Evolutionary conservation across 2,888 invertebrate species (phyloP), one percentile per base, ranked within the genome.

Genomic region (Branchipolynoe longqiensis): DNA sequence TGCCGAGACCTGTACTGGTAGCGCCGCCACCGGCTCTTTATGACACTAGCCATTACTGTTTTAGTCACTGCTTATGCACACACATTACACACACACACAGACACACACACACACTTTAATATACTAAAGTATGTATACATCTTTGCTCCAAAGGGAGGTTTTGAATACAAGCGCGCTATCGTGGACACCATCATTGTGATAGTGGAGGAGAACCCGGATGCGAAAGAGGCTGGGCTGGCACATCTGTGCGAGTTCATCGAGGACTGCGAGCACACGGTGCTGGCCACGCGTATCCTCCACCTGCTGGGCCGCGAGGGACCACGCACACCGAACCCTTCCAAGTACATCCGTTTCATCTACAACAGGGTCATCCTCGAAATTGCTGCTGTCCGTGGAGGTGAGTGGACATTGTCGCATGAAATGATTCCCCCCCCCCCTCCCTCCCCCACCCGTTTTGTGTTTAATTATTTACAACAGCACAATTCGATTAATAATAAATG

Each of bases 241-340:
- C 99, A 99, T 94, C 95, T 99, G 1, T 99, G 99, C 92, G 99
- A 99, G 94, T 99, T 99, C 91, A 99, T 99, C 90, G 99, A 99
- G 93, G 99, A 99, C 94, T 99, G 99, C 92, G 99, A 99, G 92
- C 99, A 99, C 93, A 97, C 97, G 0, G 97, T 97, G 85, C 95
- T 99, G 89, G 99, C 99, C 1, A 99, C 99, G 0, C 95, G 98
- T 40, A 99, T 99, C 90, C 95, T 99, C 59, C 98, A 99, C 95
- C 95, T 99, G 84, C 95, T 99, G 0, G 99, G 99, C 0, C 96
- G 97, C 87, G 99, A 99, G 94, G 99, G 99, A 0, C 99, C 99
- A 0, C 96, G 97, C 89, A 98, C 99, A 0, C 97, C 97, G 90
- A 97, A 97, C 89, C 99, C 99, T 0, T 97, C 98, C 85, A 95